Base-by-base conservation (phyloP, 1,140 invertebrate genomes). In the Hesperophylax magnus region DNA sequence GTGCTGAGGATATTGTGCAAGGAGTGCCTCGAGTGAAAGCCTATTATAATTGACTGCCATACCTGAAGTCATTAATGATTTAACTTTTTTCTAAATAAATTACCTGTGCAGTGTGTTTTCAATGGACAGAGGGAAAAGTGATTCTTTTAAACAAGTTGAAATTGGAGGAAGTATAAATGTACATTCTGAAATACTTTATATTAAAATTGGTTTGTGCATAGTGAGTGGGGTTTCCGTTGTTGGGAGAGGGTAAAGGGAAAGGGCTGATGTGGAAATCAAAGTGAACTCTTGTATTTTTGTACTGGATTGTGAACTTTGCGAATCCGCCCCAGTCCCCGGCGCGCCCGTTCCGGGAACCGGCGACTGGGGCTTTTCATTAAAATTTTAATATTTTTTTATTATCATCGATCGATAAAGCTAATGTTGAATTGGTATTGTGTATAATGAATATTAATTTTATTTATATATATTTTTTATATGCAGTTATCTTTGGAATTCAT, bases 231-330 rank as follows among this genome's bases (percentile, higher is more conserved):
- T n/a, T n/a, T n/a, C n/a, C n/a, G n/a, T n/a, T n/a, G n/a, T n/a
- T 4, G 6, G 54, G 9, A 8, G 34, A 8, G 1, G 34, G 34
- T 3, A 8, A 14, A 3, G 27, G 56, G 31, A 58, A 18, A 15
- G 27, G 9, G 61, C 39, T 65, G 60, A 9, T 60, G 76, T 20
- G 31, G 74, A 60, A 78, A 22, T 67, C 63, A 61, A 79, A 72
- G 69, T 82, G 82, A 77, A 83, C 79, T 76, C 74, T 83, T 78
- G 77, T 80, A 81, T 81, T 79, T 83, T 81, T 83, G 71, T 81
- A 81, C 79, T 81, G 79, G 82, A 83, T 78, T 77, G 75, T 80
- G 60, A 65, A 65, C 54, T 53, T 17, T 80, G 67, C 76, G 76
- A 78, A 54, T 18, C 17, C 11, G 82, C 82, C 82, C 82, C 82